Evolutionary conservation across 2,113 vertebrate species (phyloP), one percentile per base, ranked within the genome.

Genomic region (Heloderma charlesbogerti): DNA sequence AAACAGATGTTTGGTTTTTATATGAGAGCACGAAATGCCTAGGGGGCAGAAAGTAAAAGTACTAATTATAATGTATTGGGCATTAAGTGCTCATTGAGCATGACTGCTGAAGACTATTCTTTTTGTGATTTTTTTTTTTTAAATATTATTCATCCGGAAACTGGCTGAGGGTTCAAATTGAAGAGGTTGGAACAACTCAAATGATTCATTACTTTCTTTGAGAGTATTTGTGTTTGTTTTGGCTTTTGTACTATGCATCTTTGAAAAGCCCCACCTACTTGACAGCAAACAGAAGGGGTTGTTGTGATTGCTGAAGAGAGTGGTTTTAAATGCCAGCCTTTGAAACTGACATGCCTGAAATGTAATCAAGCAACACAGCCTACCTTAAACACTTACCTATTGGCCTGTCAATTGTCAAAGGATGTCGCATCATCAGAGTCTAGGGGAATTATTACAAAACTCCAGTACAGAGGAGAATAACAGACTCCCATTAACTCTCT

Each of bases 201-300:
- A 90, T 93, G 93, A 96, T 96, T 94, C 96, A 97, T 95, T 91
- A 91, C 78, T 57, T 93, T 94, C 96, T 96, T 43, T 37, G 69
- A 71, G 84, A 86, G 77, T 82, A 86, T 96, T 95, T 92, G 79
- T 95, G 94, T 95, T 88, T 37, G 83, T 82, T 94, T 77, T 87
- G 91, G 93, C 91, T 93, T 94, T 92, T 93, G 80, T 93, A 77
- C 84, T 87, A 31, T 92, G 89, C 92, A 6, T 96, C 95, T 92
- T 86, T 87, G 75, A 86, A 93, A 92, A 85, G 81, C 2, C 88
- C 91, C 89, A 82, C 78, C 85, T 93, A 78, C 81, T 48, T 95
- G 95, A 93, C 95, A 96, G 92, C 92, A 95, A 92, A 92, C 93
- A 96, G 95, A 94, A 94, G 94, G 82, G 27, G 75, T 72, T 18